A percentile compares a stretch with the other conserved stretches of the same genome.
Conservation (phyloP, 2,113 vertebrate species). For the Progne subis region DNA sequence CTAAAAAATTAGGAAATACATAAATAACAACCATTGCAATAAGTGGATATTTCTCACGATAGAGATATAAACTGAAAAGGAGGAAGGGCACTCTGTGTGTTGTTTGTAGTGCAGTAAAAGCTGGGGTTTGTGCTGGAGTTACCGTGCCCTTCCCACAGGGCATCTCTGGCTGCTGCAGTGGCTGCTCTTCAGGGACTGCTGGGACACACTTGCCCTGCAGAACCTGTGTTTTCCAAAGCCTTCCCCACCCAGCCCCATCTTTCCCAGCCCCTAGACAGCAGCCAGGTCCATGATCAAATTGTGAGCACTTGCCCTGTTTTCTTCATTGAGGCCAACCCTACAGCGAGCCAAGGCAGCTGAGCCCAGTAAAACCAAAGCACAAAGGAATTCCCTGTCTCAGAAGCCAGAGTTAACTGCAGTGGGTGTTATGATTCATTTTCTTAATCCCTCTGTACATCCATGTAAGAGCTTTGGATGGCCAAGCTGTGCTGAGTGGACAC, state of each 20-base stretch:
- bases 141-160: neutral
- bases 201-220: neutral
- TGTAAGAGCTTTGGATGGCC: neutral
- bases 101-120: neutral
- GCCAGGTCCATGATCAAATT: fast-evolving
- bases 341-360: neutral
- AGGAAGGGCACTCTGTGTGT: neutral
- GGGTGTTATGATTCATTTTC: fast-evolving
- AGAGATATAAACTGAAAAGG: neutral
- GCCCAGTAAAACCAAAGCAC: neutral
- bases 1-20: conserved; percentile 27
- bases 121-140: neutral
- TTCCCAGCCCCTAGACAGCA: neutral
- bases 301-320: neutral
- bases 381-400: neutral
- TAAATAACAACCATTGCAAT: neutral
- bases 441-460: neutral
- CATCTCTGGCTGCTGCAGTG: neutral
- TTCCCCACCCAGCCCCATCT: neutral
- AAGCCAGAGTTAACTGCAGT: neutral
- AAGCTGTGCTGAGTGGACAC: neutral
- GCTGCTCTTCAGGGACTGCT: neutral
- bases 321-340: neutral
- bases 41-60: neutral
- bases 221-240: neutral